phyloP scores from a whole-genome alignment of 2,888 invertebrate species.

The Amblyjoppa proteus region DNA sequence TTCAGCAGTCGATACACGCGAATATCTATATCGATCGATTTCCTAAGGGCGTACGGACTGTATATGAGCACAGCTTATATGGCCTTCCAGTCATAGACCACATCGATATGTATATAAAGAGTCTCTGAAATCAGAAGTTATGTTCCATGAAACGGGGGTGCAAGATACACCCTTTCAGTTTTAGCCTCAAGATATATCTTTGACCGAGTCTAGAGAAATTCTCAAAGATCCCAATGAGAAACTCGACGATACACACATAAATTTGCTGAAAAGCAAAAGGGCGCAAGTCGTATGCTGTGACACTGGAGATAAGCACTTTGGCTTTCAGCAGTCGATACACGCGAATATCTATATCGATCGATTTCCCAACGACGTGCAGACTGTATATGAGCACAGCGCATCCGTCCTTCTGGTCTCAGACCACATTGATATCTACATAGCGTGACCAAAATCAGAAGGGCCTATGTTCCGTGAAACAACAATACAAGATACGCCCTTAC shows the following conservation, averaged over 20 bases:
- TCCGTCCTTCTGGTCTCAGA: no score
- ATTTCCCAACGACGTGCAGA: neutral
- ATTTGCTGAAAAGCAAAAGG: neutral
- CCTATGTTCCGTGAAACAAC: neutral
- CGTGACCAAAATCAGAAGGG: neutral
- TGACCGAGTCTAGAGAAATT: neutral
- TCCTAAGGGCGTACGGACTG: neutral
- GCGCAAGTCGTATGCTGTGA: no score
- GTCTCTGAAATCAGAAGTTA: no score
- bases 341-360: neutral
- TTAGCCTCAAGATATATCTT: neutral
- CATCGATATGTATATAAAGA: no score
- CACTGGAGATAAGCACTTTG: no score
- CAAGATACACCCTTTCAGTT: neutral
- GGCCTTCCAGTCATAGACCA: no score
- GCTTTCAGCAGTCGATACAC: no score
- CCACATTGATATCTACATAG: no score
- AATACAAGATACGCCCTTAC: neutral
- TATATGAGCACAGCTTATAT: neutral
- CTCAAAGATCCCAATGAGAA: neutral
- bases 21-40: no score
- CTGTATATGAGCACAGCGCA: neutral
- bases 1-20: no score
- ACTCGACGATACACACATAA: neutral
- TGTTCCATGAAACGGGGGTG: neutral